These are phyloP conservation scores for Diachrysia chrysitis DNA, from an alignment of 2,888 invertebrate species.

Conservation along the genomic window DNA sequence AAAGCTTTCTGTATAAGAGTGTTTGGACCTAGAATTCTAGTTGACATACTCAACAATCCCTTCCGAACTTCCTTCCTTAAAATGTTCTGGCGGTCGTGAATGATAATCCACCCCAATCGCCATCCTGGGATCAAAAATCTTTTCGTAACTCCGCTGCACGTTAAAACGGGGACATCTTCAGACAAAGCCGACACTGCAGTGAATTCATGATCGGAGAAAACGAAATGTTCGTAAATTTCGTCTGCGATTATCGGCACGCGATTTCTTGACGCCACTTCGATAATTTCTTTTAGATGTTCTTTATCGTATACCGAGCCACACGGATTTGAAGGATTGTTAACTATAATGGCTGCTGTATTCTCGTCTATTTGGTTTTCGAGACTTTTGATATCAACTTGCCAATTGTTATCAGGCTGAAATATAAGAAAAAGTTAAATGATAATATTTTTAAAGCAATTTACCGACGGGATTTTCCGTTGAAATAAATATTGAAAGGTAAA, in stretches of 20 bases:
- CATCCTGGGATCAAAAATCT: slow-evolving; percentile 98
- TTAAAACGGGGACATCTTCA: slow-evolving; percentile 95
- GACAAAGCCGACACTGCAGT: slow-evolving; percentile 95
- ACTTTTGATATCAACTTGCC: slow-evolving; percentile 96
- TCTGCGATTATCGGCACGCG: slow-evolving; percentile 97
- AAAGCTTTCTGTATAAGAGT: slow-evolving; percentile 97
- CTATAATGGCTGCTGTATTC: slow-evolving; percentile 95
- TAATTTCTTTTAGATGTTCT: slow-evolving; percentile 93
- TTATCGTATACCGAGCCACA: slow-evolving; percentile 97
- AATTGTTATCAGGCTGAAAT: slow-evolving; percentile 92
- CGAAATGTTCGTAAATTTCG: slow-evolving; percentile 99
- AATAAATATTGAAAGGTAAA: too few relatives aligned
- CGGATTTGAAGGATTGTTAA: slow-evolving; percentile 99
- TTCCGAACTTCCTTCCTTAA: slow-evolving; percentile 86
- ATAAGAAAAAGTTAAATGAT: not conserved
- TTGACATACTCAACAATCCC: slow-evolving; percentile 91
- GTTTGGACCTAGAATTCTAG: slow-evolving; percentile 96
- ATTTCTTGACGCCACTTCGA: slow-evolving; percentile 93
- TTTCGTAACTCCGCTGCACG: slow-evolving; percentile 98
- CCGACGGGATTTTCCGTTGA: too few relatives aligned
- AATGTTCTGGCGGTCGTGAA: slow-evolving; percentile 94
- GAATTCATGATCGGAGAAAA: slow-evolving; percentile 94
- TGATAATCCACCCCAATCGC: slow-evolving; percentile 98
- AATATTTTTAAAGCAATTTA: not conserved
- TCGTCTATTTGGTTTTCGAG: slow-evolving; percentile 96